Conservation (phyloP, 92 coral and sea anemone species). For the Isaurus tuberculatus region DNA sequence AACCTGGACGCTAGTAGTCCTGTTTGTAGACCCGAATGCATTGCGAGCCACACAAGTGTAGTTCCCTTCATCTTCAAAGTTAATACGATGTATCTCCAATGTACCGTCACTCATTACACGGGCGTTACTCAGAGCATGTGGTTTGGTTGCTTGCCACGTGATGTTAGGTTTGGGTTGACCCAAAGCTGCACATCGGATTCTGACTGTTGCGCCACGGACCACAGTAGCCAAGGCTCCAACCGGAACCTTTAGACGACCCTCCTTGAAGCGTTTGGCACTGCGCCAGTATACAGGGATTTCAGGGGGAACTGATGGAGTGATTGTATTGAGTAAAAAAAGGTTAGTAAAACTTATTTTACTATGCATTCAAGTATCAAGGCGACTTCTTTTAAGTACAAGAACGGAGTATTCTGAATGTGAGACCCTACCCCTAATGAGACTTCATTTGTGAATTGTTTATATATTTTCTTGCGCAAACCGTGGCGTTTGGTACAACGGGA, state of each 20-base stretch:
- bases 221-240: conserved; percentile 73
- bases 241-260: conserved; percentile 58
- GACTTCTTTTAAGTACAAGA: no score
- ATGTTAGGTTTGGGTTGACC: conserved; percentile 79
- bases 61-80: conserved; percentile 82
- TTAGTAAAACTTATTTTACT: no score
- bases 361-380: no score
- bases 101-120: conserved; percentile 65
- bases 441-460: no score
- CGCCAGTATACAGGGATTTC: conserved; percentile 77
- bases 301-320: conserved; percentile 63
- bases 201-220: conserved; percentile 73
- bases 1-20: conserved; percentile 82
- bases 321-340: not conserved
- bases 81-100: conserved; percentile 67
- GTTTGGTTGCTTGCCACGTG: conserved; percentile 76
- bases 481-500: no score
- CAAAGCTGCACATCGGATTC: conserved; percentile 70
- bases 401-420: no score
- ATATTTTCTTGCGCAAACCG: no score
- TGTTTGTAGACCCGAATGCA: conserved; percentile 66
- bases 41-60: conserved; percentile 84
- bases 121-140: conserved; percentile 33
- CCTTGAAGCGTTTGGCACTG: conserved; percentile 65
- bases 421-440: no score